Percentiles rank a stretch among this genome's conserved stretches.
Conservation (phyloP, 2,113 vertebrate species). For the Gobio gobio region DNA sequence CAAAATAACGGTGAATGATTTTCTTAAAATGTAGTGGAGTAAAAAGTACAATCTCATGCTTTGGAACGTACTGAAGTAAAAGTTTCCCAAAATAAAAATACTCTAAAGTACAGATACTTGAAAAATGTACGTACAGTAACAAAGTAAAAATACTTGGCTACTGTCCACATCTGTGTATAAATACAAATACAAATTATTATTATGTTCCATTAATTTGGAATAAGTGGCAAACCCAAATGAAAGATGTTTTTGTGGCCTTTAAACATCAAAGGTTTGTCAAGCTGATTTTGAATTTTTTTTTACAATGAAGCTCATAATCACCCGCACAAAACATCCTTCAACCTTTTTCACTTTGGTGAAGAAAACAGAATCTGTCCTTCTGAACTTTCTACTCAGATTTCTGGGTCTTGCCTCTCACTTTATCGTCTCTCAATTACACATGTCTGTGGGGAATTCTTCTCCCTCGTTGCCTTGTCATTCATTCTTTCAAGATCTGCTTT, state of each 20-base stretch:
- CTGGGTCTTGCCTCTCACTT: neutral
- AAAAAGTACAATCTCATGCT: too few species aligned
- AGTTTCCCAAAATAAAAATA: too few species aligned
- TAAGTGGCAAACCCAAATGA: neutral
- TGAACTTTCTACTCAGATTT: neutral
- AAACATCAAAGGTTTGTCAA: neutral
- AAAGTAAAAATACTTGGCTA: too few species aligned
- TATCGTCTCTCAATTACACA: neutral
- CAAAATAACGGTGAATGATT: too few species aligned
- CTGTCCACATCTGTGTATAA: neutral
- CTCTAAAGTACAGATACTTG: too few species aligned
- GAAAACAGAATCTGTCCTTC: constrained; percentile 8
- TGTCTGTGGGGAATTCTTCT: neutral
- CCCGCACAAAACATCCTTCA: neutral
- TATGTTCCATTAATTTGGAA: neutral
- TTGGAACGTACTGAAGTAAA: too few species aligned
- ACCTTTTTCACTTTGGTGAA: neutral
- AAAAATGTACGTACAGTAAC: too few species aligned
- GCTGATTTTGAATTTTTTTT: neutral
- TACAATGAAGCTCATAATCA: neutral
- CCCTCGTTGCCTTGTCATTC: constrained; percentile 18
- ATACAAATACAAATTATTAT: neutral
- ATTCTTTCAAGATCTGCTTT: constrained; percentile 34
- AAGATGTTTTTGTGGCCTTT: neutral
- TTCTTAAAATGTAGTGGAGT: too few species aligned